These are phyloP conservation scores for Chelonoidis abingdonii DNA, from an alignment of 2,113 vertebrate species.

Conservation along the genomic window DNA sequence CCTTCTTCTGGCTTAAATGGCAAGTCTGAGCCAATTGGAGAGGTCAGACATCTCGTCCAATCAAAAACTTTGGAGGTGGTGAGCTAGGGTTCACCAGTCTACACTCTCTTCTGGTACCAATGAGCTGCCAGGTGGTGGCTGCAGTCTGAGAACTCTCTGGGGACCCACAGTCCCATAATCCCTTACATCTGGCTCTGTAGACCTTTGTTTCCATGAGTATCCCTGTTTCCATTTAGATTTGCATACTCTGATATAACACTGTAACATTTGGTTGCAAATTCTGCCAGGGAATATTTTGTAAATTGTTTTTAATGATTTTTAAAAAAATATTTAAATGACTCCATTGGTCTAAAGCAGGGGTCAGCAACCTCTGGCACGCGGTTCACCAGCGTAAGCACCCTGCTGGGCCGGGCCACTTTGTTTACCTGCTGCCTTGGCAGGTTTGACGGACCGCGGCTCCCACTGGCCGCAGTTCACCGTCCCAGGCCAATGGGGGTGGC, in stretches of 20 bases:
- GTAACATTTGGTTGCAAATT: neutral
- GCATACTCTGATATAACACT: neutral
- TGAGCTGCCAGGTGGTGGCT: neutral
- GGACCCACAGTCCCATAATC: neutral
- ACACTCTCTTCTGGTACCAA: neutral
- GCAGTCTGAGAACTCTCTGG: neutral
- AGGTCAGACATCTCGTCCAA: neutral
- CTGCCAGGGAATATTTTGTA: neutral
- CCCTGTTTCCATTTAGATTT: neutral
- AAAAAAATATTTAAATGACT: neutral
- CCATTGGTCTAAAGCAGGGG: neutral
- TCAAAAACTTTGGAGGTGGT: neutral
- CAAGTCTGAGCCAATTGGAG: neutral
- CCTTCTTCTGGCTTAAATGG: neutral
- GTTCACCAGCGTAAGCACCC: too few relatives aligned
- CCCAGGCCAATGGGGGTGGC: too few relatives aligned
- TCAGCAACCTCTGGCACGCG: too few relatives aligned
- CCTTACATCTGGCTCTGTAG: neutral
- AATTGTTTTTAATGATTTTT: neutral
- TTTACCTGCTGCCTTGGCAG: too few relatives aligned
- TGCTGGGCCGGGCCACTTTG: too few relatives aligned
- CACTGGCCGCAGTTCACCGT: too few relatives aligned
- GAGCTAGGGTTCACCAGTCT: neutral
- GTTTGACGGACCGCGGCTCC: too few relatives aligned
- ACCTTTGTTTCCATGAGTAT: neutral